Evolutionary conservation across 2,888 invertebrate species (phyloP).

Genomic region (Luperina testacea): DNA sequence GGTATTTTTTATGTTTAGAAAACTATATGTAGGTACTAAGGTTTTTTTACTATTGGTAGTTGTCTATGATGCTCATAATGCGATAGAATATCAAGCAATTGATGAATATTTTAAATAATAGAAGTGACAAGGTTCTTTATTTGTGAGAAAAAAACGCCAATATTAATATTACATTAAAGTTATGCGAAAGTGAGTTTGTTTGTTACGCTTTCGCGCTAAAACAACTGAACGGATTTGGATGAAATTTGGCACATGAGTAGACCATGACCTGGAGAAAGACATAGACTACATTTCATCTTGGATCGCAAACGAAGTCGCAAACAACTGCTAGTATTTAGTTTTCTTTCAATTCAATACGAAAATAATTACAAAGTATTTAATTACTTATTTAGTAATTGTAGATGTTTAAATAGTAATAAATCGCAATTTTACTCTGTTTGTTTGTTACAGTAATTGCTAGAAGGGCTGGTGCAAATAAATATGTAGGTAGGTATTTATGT

Average conservation of each 20-base stretch:
- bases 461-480: constrained; percentile 2
- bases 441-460: constrained; percentile 1
- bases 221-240: background rate
- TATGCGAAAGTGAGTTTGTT: background rate
- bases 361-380: constrained; percentile 3
- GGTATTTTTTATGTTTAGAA: no score
- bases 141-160: no score
- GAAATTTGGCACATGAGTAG: background rate
- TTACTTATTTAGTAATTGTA: background rate
- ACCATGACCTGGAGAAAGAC: background rate
- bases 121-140: no score
- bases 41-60: no score
- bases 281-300: background rate
- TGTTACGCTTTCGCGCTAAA: background rate
- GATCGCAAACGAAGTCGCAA: background rate
- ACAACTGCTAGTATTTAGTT: background rate
- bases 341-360: background rate
- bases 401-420: background rate
- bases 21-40: no score
- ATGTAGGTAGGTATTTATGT: background rate
- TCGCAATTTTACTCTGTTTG: background rate
- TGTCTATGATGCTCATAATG: no score
- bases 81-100: no score
- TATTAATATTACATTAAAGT: background rate
- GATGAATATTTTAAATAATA: no score